A percentile compares a stretch with the other conserved stretches of the same genome.
Conservation (phyloP, 2,797 vertebrate species). For the Austrolebias charrua region DNA sequence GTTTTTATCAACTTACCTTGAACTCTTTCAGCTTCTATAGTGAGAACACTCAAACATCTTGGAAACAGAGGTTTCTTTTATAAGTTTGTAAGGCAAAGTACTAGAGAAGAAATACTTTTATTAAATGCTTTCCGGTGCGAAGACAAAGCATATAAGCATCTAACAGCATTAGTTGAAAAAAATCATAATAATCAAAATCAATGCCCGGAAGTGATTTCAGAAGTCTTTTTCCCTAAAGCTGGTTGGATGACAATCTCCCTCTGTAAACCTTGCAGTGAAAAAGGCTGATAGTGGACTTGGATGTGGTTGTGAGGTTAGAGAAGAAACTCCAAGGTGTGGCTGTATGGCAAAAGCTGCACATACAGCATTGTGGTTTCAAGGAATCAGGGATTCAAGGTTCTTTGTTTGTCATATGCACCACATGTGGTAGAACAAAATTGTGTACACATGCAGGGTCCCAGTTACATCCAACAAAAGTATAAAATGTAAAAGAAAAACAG, state of each 20-base stretch:
- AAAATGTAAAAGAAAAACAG: no score
- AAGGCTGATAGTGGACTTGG: conserved; percentile 6
- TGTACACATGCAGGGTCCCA: no score
- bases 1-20: conserved; percentile 12
- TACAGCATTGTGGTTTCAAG: conserved; percentile 15
- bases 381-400: conserved; percentile 2
- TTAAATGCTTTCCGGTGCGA: conserved; percentile 23
- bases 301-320: conserved; percentile 7
- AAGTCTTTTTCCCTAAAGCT: conserved; percentile 9
- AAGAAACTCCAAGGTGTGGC: conserved; percentile 10
- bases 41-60: conserved; percentile 29
- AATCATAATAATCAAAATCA: conserved; percentile 21
- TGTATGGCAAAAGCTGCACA: conserved; percentile 11
- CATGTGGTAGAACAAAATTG: no score
- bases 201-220: conserved; percentile 14
- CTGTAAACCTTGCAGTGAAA: conserved; percentile 7
- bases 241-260: not conserved
- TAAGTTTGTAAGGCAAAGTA: conserved; percentile 30
- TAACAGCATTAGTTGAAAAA: conserved; percentile 42
- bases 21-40: conserved; percentile 7
- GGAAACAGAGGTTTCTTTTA: conserved; percentile 34
- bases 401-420: no score
- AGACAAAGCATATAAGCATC: conserved; percentile 22
- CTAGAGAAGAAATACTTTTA: conserved; percentile 40
- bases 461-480: no score